phyloP scores from a whole-genome alignment of 2,797 vertebrate species.

The Pseudopleuronectes americanus region DNA sequence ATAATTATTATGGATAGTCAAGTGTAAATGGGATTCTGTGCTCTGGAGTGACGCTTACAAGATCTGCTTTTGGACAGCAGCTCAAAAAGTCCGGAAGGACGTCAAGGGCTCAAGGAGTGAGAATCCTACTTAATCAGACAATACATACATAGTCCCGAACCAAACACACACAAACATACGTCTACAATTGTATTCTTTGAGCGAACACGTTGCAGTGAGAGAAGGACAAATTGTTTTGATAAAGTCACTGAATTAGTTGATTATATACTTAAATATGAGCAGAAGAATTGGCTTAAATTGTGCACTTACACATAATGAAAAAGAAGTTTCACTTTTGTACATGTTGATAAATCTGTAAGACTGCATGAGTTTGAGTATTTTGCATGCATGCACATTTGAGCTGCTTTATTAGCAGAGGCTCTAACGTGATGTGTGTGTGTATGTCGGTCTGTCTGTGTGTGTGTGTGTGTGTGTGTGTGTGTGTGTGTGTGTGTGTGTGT shows the following conservation, averaged over 20 bases:
- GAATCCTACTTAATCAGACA: conserved; percentile 35
- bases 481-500: conserved; percentile 10
- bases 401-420: conserved; percentile 44
- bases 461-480: conserved; percentile 31
- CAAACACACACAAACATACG: conserved; percentile 7
- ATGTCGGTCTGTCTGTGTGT: neutral
- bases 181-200: conserved; percentile 12
- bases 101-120: conserved; percentile 40
- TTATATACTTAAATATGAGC: too few species aligned
- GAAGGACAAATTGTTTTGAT: too few species aligned
- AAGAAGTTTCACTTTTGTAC: conserved; percentile 1
- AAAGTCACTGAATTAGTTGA: too few species aligned
- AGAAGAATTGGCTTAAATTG: too few species aligned
- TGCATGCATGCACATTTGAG: conserved; percentile 12
- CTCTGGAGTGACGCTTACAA: conserved; percentile 54
- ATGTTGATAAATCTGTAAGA: neutral
- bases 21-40: conserved; percentile 52
- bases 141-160: conserved; percentile 8
- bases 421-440: neutral
- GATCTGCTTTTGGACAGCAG: conserved; percentile 51
- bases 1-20: conserved; percentile 44
- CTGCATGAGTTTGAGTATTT: conserved; percentile 2
- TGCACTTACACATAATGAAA: neutral
- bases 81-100: conserved; percentile 50
- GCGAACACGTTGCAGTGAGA: too few species aligned